Evolutionary conservation across 2,888 invertebrate species (phyloP), one percentile per base, ranked within the genome.

Genomic region (Himalopsyche tibetana): DNA sequence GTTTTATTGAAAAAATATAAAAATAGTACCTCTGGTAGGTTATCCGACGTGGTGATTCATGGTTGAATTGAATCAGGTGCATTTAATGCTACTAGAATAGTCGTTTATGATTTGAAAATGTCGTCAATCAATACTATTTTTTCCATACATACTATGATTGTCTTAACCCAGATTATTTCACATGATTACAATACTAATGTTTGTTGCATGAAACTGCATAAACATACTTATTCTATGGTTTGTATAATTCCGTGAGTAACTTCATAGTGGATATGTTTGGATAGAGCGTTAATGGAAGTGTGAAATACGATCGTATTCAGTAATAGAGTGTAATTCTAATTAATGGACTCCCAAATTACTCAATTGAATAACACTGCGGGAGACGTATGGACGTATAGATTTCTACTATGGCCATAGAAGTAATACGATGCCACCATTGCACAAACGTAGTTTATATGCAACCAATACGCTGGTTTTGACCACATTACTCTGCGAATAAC

Each of bases 301-400:
- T 83, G 88, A 88, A 88, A 88, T 85, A 88, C 87, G 86, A 88
- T 86, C 82, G 85, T 74, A 55, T 82, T 51, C 86, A 56, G 82
- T 86, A 88, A 88, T 86, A 84, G 85, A 84, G 51, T 84, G 85
- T 88, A 88, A 88, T 86, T 86, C 84, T 83, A 86, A 81, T 86
- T 85, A 85, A 88, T 86, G 86, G 86, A 85, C 85, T 85, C 80
- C 84, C 82, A 84, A 88, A 85, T 84, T 84, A 82, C 69, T 83
- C 85, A 56, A 84, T 87, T 69, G 87, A 86, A 84, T 84, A 84
- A 82, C 80, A 55, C 84, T 55, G 84, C 80, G 80, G 82, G 85
- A 84, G 80, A 80, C 42, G 74, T 38, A 79, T 85, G 19, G 42
- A 28, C 56, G n/a, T 63, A 12, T 80, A 5, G 19, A 19, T 19